A percentile compares a stretch with the other conserved stretches of the same genome.
These are phyloP conservation scores for Lithobates sylvaticus DNA, from an alignment of 2,797 vertebrate genomes.

Conservation along the genomic window DNA sequence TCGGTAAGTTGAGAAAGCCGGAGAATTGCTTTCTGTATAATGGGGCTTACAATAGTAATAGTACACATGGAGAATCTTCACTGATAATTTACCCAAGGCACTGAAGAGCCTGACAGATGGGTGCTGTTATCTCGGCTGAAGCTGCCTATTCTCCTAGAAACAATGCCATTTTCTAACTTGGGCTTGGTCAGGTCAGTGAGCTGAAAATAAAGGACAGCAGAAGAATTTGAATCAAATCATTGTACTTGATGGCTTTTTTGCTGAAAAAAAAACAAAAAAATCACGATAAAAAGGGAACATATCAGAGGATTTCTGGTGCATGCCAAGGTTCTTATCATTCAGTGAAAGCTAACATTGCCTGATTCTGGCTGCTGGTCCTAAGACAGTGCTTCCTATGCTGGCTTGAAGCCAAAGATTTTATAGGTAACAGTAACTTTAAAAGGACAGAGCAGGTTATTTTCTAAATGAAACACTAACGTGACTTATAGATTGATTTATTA, in stretches of 20 bases:
- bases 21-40: slow-evolving; percentile 11
- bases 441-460: too few relatives aligned
- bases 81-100: slow-evolving; percentile 26
- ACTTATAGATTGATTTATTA: too few relatives aligned
- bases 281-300: too few relatives aligned
- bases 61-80: slow-evolving; percentile 35
- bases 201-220: slow-evolving; percentile 13
- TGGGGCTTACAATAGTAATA: slow-evolving; percentile 19
- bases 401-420: too few relatives aligned
- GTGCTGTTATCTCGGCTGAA: slow-evolving; percentile 9
- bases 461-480: too few relatives aligned
- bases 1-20: neutral
- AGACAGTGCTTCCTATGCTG: too few relatives aligned
- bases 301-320: too few relatives aligned
- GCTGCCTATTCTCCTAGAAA: slow-evolving; percentile 45
- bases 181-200: slow-evolving; percentile 43
- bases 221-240: neutral
- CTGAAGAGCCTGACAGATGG: slow-evolving; percentile 40
- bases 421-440: too few relatives aligned
- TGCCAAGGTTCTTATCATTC: too few relatives aligned
- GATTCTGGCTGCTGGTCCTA: too few relatives aligned
- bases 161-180: slow-evolving; percentile 44
- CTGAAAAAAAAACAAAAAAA: too few relatives aligned
- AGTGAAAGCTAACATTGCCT: too few relatives aligned
- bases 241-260: neutral